Conservation (phyloP, 1,140 invertebrate genomes). For the Neotoxoptera formosana region DNA sequence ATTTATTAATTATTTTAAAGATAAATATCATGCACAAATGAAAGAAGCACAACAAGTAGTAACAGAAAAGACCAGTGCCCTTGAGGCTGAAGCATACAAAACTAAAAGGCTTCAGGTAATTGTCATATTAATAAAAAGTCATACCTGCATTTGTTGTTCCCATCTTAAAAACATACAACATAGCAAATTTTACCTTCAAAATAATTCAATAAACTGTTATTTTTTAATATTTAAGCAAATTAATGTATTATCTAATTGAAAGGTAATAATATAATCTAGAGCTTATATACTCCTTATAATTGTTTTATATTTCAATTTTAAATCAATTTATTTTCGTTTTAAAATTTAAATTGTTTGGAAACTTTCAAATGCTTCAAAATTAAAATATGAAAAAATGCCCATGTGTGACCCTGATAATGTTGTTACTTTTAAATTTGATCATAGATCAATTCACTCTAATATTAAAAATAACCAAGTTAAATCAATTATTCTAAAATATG, state of each 20-base stretch:
- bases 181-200: neutral
- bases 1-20: conserved; percentile 65
- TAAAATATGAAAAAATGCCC: too few relatives aligned
- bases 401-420: too few relatives aligned
- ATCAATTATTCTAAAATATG: neutral
- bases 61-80: conserved; percentile 88
- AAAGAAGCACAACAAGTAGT: conserved; percentile 97
- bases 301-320: neutral
- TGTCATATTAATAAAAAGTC: neutral
- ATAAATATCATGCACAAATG: conserved; percentile 95
- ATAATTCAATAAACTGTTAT: neutral
- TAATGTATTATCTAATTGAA: too few relatives aligned
- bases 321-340: neutral
- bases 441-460: neutral
- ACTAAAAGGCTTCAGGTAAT: conserved; percentile 88
- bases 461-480: neutral
- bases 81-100: conserved; percentile 97
- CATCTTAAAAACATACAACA: neutral
- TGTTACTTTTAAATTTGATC: too few relatives aligned
- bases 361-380: too few relatives aligned
- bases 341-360: too few relatives aligned
- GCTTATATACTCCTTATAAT: neutral
- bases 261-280: too few relatives aligned
- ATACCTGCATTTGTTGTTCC: neutral
- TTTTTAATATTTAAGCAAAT: neutral